Conservation (phyloP, 2,113 vertebrate species). For the Lichenostomus cassidix region DNA sequence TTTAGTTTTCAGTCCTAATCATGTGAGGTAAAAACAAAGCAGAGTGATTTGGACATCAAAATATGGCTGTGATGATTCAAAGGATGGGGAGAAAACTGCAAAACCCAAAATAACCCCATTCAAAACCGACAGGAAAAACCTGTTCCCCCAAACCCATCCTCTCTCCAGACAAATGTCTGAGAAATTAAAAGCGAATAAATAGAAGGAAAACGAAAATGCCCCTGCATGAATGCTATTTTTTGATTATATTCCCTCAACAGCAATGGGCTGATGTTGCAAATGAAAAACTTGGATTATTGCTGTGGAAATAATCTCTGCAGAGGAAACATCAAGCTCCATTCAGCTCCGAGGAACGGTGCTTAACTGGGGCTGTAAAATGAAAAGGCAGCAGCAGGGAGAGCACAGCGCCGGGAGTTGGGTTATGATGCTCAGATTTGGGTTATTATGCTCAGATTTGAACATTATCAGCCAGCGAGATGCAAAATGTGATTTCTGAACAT, state of each 20-base stretch:
- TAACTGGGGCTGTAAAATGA: background rate
- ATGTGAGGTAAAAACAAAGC: accelerated
- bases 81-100: background rate
- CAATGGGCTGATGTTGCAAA: background rate
- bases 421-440: background rate
- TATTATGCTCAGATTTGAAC: background rate
- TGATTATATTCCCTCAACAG: background rate
- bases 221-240: background rate
- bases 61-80: background rate
- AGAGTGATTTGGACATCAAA: background rate
- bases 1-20: background rate
- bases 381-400: background rate
- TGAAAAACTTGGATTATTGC: background rate
- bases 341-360: background rate
- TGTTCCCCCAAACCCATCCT: background rate
- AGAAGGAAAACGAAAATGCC: background rate
- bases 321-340: background rate
- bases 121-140: background rate
- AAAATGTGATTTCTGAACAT: background rate
- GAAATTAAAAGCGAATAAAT: background rate
- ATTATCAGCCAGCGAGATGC: background rate
- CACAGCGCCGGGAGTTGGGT: background rate
- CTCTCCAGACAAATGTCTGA: background rate
- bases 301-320: background rate
- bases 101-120: background rate